Base-by-base conservation (phyloP, 2,797 vertebrate genomes). In the Clarias pachynema region DNA sequence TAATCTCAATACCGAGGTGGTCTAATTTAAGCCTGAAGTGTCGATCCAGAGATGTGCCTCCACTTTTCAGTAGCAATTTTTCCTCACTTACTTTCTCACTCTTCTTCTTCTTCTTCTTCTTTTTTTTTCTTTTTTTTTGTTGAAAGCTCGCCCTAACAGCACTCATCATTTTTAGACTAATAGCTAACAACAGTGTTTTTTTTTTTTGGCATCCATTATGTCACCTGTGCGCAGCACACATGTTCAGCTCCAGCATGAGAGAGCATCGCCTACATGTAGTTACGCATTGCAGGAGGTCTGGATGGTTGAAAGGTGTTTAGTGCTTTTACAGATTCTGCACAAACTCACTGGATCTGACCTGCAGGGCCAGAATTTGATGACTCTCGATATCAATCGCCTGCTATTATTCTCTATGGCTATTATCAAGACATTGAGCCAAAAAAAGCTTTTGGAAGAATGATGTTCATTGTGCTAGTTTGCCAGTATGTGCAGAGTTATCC, bases 11-110 rank as follows among this genome's bases (percentile, higher is more conserved):
- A 49, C 40, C 7, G 4, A 72, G 37, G 4, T n/a, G 69, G 10
- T n/a, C 69, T n/a, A 72, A 49, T 40, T n/a, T 72, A 44, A 72
- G 5, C 1, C 69, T 44, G 69, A 72, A 73, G 70, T 73, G 70
- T 6, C 0, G 70, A 74, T 10, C n/a, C 44, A 56, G 72, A 74
- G n/a, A 49, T 8, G 70, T 26, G 40, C 24, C 72, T 74, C 72
- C 7, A 1, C 73, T 29, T 56, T 53, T 29, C 26, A 9, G 15
- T 75, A 53, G 15, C 72, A 29, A 53, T 29, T 74, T 1, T 18
- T 56, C 49, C 49, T 18, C 40, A 26, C 40, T 49, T 49, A 44
- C 14, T 26, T 73, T 73, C 70, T 73, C n/a, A 29, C 69, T 22
- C 20, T 34, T 37, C 68, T 8, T 34, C 6, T 40, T 40, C 2